Base-by-base conservation (phyloP, 2,888 invertebrate genomes). In the Agrilus mali region DNA sequence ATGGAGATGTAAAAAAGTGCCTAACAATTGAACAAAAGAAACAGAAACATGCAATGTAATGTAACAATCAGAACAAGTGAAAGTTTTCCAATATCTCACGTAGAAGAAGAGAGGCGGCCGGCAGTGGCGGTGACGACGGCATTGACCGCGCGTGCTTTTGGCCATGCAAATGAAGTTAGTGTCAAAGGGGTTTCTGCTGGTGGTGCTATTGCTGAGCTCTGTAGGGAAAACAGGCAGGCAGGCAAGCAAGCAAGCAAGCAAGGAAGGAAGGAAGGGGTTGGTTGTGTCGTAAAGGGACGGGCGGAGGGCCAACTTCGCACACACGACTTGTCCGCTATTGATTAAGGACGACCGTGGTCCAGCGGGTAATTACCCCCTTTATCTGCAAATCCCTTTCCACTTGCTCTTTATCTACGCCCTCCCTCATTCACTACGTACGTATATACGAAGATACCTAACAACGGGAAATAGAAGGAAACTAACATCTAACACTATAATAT, bases 91-190 rank as follows among this genome's bases (percentile, higher is more conserved):
- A 10, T 27, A 27, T 10, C 27, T 27, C 27, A 27, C 27, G 27
- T 10, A 27, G 10, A n/a, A n/a, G n/a, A n/a, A n/a, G n/a, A 10
- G 47, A 44, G 47, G 47, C 43, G 49, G n/a, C n/a, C 43, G 49
- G 49, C 51, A n/a, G n/a, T n/a, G n/a, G 52, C 50, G 52, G 51
- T 50, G 51, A 50, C 53, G 53, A 53, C 55, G 60, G 60, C 61
- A 61, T 63, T 55, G 56, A 58, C 60, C 60, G 60, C 63, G 60
- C 58, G 63, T 61, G 43, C 47, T 44, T 61, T 60, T 61, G 64
- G 67, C 27, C 67, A 66, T 67, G 66, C 66, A 67, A 67, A 66
- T 67, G 66, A 67, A 67, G 67, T 66, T 64, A 64, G 61, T 61
- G 63, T 62, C 61, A 60, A 53, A 53, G 58, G 47, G 47, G 46